Conservation (phyloP, 2,113 vertebrate species). For the Naja naja region DNA sequence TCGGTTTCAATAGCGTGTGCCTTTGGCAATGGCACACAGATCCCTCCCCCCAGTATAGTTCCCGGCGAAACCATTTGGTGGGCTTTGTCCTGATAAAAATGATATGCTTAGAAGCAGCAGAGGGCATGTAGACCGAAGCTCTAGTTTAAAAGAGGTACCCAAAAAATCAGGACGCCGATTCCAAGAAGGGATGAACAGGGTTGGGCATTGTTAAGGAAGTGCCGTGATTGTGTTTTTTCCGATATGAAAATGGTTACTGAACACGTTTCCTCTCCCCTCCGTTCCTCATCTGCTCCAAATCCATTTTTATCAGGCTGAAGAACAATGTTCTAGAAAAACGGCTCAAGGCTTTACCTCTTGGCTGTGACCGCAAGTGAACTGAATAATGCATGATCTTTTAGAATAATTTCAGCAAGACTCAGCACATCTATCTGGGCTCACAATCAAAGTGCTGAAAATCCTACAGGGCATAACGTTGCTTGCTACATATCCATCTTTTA, state of each 20-base stretch:
- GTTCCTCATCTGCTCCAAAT: not conserved
- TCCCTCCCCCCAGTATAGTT: not conserved
- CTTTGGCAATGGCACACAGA: not conserved
- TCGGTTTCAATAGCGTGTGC: not conserved
- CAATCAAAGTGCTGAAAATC: not conserved
- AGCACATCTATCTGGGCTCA: not conserved
- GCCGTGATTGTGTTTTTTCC: not conserved
- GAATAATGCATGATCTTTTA: not conserved
- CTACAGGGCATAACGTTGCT: not conserved
- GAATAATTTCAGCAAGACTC: not conserved
- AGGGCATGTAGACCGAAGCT: not conserved
- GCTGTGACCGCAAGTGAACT: not conserved
- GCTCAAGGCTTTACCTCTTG: not conserved
- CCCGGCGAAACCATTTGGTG: not conserved
- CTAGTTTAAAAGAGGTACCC: not conserved
- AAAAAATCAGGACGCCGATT: not conserved
- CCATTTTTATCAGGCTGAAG: not conserved
- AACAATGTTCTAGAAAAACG: not conserved
- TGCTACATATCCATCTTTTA: not conserved
- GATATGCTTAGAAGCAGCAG: not conserved
- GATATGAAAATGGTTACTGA: not conserved
- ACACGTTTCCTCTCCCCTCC: not conserved
- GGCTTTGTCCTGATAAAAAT: not conserved
- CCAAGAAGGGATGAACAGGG: not conserved
- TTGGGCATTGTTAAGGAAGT: not conserved